phyloP scores from a whole-genome alignment of 2,113 vertebrate genomes.

The Lepisosteus osseus region DNA sequence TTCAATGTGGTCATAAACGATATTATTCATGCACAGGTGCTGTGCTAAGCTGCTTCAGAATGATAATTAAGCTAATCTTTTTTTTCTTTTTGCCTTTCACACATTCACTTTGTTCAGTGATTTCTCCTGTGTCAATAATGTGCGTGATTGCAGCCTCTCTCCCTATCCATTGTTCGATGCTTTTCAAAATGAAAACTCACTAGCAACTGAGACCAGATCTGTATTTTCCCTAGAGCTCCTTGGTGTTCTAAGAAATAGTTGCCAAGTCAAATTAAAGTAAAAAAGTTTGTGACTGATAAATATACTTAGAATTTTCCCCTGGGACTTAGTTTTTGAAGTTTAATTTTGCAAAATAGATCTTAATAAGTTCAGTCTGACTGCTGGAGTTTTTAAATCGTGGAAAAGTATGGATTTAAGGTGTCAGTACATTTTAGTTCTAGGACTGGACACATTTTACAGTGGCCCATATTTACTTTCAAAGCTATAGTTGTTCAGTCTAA shows the following conservation, averaged over 20 bases:
- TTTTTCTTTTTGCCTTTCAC: conserved; percentile 58
- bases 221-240: conserved; percentile 60
- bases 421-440: not conserved
- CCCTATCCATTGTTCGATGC: conserved; percentile 68
- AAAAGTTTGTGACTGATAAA: conserved; percentile 58
- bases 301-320: conserved; percentile 54
- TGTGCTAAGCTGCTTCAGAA: conserved; percentile 72
- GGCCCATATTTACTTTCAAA: no score
- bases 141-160: conserved; percentile 52
- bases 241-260: conserved; percentile 60
- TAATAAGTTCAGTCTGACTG: conserved; percentile 30
- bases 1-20: conserved; percentile 72
- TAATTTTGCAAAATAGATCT: conserved; percentile 38
- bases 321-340: conserved; percentile 53
- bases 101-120: conserved; percentile 67
- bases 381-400: not conserved
- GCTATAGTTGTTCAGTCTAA: no score
- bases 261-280: conserved; percentile 70
- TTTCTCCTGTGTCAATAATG: conserved; percentile 71
- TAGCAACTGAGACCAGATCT: conserved; percentile 71
- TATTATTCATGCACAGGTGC: conserved; percentile 81
- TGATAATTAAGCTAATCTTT: conserved; percentile 82
- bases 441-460: no score
- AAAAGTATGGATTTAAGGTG: not conserved
- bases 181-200: conserved; percentile 63